Evolutionary conservation across 2,888 invertebrate genomes (phyloP).

Genomic region (Apotomis capreana): DNA sequence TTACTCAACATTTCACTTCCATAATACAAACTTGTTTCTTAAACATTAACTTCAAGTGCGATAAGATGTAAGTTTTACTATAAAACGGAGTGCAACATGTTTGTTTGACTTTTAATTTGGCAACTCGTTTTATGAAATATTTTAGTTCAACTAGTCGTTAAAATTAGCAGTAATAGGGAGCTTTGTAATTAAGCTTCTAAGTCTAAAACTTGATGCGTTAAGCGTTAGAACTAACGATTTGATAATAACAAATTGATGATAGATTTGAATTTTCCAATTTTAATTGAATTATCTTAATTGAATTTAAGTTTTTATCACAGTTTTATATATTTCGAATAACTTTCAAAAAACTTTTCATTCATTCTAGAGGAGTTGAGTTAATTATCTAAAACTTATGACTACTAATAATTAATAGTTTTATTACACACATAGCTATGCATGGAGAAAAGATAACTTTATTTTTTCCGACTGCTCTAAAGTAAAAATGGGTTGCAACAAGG

Average conservation of each 20-base stretch:
- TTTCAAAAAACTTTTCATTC: too few relatives aligned
- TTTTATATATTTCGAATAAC: too few relatives aligned
- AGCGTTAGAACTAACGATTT: neutral
- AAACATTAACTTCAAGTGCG: neutral
- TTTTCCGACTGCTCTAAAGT: too few relatives aligned
- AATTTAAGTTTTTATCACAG: too few relatives aligned
- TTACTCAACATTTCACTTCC: neutral
- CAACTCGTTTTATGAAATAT: constrained; percentile 1
- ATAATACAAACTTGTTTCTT: constrained; percentile 1
- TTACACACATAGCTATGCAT: too few relatives aligned
- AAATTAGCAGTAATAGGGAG: neutral
- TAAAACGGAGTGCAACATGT: neutral
- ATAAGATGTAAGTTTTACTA: constrained; percentile 3
- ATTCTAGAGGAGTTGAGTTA: too few relatives aligned
- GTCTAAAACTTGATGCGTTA: neutral
- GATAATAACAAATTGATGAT: neutral
- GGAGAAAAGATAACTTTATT: too few relatives aligned
- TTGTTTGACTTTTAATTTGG: neutral
- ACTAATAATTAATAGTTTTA: too few relatives aligned
- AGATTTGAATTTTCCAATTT: neutral
- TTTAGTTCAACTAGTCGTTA: neutral
- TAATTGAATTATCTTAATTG: too few relatives aligned
- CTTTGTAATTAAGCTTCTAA: constrained; percentile 7
- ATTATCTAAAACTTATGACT: too few relatives aligned
- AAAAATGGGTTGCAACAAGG: too few relatives aligned